Percentiles rank a stretch among this genome's conserved stretches.
phyloP scores from a whole-genome alignment of 1,140 invertebrate genomes.

The Drosophila willistoni region DNA sequence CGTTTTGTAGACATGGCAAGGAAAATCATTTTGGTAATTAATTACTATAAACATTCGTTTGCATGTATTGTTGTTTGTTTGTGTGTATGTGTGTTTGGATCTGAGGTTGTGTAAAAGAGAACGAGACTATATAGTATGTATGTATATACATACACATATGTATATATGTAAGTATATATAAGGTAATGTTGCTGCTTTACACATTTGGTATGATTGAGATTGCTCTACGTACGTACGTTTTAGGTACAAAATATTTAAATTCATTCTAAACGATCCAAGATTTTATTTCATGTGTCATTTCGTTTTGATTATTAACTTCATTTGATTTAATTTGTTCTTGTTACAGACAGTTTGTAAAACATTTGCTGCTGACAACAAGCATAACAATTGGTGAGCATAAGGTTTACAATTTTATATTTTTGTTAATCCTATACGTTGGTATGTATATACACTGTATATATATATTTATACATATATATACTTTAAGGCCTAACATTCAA shows the following conservation, averaged over 20 bases:
- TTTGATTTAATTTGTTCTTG: conserved; percentile 16
- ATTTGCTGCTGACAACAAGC: conserved; percentile 63
- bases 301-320: not conserved
- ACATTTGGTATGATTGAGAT: conserved; percentile 49
- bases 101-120: conserved; percentile 1
- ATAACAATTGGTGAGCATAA: conserved; percentile 81
- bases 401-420: conserved; percentile 69
- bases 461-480: not conserved
- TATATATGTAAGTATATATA: not conserved
- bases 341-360: conserved; percentile 48
- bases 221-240: conserved; percentile 47
- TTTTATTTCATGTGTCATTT: conserved; percentile 5
- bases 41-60: conserved; percentile 35
- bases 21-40: conserved; percentile 28
- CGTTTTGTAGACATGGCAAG: conserved; percentile 23
- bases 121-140: not conserved
- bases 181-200: conserved; percentile 37
- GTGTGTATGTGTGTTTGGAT: not conserved
- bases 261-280: conserved; percentile 19
- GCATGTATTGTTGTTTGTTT: conserved; percentile 29
- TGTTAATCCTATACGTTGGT: conserved; percentile 36
- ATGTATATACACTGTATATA: conserved; percentile 23
- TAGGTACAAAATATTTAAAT: conserved; percentile 57
- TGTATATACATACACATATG: not conserved
- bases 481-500: conserved; percentile 49